phyloP scores from a whole-genome alignment of 2,113 vertebrate species.

The Rhynchopsitta pachyrhyncha region DNA sequence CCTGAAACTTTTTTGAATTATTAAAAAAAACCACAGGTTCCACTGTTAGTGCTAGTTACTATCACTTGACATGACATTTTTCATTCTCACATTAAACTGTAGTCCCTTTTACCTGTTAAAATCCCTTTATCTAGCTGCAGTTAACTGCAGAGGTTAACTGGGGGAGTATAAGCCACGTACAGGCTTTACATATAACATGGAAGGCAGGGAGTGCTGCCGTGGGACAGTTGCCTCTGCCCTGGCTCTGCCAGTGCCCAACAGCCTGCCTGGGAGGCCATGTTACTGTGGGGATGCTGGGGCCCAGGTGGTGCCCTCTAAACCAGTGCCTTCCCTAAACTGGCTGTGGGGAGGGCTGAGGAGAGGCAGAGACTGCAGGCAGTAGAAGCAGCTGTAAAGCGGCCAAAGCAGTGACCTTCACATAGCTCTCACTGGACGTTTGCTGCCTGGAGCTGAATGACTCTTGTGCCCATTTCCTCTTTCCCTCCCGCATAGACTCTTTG shows the following conservation, averaged over 20 bases:
- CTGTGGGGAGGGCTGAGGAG: background rate
- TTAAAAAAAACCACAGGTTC: background rate
- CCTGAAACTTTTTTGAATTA: background rate
- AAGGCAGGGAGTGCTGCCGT: fast-evolving
- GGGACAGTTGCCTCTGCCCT: background rate
- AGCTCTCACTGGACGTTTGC: fast-evolving
- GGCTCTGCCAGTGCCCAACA: background rate
- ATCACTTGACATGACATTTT: background rate
- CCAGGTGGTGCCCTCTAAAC: background rate
- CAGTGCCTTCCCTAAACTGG: background rate
- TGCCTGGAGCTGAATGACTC: constrained; percentile 2
- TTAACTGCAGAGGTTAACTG: background rate
- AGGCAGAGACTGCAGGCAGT: background rate
- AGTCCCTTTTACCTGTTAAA: background rate
- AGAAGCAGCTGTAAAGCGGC: constrained; percentile 23
- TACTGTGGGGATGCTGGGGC: background rate
- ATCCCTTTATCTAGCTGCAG: background rate
- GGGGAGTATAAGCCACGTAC: no score
- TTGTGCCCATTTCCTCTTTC: background rate
- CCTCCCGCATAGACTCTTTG: background rate
- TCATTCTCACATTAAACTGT: background rate
- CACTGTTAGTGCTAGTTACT: background rate
- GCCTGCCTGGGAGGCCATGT: background rate
- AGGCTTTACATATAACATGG: background rate
- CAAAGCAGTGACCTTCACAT: background rate